phyloP scores from a whole-genome alignment of 2,113 vertebrate species.

The Electrona antarctica region DNA sequence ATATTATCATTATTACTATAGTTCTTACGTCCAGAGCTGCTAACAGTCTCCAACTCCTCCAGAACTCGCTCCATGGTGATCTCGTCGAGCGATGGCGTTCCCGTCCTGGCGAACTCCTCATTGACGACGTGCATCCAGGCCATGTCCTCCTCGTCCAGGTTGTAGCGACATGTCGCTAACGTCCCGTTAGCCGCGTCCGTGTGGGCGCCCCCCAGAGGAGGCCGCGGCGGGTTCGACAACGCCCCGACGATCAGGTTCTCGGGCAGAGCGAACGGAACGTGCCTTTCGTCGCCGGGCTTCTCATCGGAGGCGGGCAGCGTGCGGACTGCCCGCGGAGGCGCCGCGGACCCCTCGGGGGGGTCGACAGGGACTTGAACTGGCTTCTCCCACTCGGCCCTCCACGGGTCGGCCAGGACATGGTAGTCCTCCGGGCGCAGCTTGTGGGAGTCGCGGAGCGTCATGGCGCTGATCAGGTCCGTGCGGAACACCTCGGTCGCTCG shows the following conservation, averaged over 20 bases:
- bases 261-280: slow-evolving; percentile 85
- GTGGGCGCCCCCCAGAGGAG: slow-evolving; percentile 79
- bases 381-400: slow-evolving; percentile 99
- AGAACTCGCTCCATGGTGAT: slow-evolving; percentile 91
- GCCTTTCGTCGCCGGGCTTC: slow-evolving; percentile 67
- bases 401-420: slow-evolving; percentile 92
- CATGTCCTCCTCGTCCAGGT: slow-evolving; percentile 90
- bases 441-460: slow-evolving; percentile 96
- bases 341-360: slow-evolving; percentile 79
- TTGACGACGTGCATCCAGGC: slow-evolving; percentile 90
- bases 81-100: slow-evolving; percentile 86
- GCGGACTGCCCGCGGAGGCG: slow-evolving; percentile 88
- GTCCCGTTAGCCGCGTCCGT: slow-evolving; percentile 84
- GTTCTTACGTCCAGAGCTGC: too few relatives aligned
- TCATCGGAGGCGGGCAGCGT: slow-evolving; percentile 71
- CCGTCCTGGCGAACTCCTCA: slow-evolving; percentile 89
- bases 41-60: slow-evolving; percentile 94
- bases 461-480: slow-evolving; percentile 98
- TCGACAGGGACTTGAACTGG: slow-evolving; percentile 98
- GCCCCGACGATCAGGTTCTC: slow-evolving; percentile 84
- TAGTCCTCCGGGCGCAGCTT: slow-evolving; percentile 94
- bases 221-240: too few relatives aligned
- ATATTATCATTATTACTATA: too few relatives aligned
- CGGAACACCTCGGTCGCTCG: slow-evolving; percentile 95
- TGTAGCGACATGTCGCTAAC: slow-evolving; percentile 83